phyloP scores from a whole-genome alignment of 2,888 invertebrate species.

The Ctena decussata region DNA sequence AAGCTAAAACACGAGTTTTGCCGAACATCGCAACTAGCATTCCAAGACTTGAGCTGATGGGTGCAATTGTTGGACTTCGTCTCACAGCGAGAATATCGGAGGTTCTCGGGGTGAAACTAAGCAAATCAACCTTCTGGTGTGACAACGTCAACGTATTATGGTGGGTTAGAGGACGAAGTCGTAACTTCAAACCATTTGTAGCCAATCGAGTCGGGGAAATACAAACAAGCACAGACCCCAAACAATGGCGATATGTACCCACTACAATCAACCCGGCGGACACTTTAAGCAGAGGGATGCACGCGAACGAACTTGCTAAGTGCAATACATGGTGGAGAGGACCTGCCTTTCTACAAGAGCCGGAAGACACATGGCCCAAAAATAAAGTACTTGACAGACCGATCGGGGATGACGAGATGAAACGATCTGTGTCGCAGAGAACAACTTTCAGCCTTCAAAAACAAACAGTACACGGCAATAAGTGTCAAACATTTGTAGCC shows the following conservation, averaged over 20 bases:
- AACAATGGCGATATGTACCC: conserved; percentile 47
- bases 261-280: conserved; percentile 26
- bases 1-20: conserved; percentile 46
- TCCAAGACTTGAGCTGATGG: conserved; percentile 51
- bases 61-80: conserved; percentile 25
- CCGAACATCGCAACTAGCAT: conserved; percentile 45
- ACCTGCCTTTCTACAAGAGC: conserved; percentile 33
- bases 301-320: neutral
- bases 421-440: neutral
- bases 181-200: conserved; percentile 60
- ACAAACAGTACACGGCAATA: neutral
- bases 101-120: conserved; percentile 8
- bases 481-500: neutral
- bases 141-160: conserved; percentile 50
- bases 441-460: neutral
- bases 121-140: conserved; percentile 23
- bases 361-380: conserved; percentile 21
- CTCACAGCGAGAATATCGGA: neutral
- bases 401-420: neutral
- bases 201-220: conserved; percentile 62
- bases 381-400: neutral
- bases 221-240: conserved; percentile 38
- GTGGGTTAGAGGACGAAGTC: conserved; percentile 57
- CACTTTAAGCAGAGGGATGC: neutral
- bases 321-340: conserved; percentile 36